These are phyloP conservation scores for Mythimna lalbum DNA, from an alignment of 2,888 invertebrate genomes.

Conservation along the genomic window DNA sequence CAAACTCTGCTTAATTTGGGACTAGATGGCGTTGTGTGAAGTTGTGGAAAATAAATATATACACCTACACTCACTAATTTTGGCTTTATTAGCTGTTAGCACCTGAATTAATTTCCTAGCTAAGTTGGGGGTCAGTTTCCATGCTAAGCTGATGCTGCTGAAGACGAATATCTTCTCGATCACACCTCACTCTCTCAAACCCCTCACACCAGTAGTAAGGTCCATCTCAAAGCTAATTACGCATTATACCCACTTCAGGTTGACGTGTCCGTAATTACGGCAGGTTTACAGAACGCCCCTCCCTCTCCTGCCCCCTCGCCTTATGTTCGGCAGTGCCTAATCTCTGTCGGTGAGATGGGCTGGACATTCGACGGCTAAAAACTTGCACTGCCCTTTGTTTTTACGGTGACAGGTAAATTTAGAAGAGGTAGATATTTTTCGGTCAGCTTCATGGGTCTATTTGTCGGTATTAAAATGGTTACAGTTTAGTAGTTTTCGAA, in stretches of 20 bases:
- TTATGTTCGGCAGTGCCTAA: conserved; percentile 51
- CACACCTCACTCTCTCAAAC: neutral
- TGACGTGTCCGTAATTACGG: conserved; percentile 81
- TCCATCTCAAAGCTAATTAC: conserved; percentile 68
- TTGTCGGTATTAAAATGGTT: too few species aligned
- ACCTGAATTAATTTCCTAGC: too few species aligned
- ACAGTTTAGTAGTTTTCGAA: too few species aligned
- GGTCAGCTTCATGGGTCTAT: neutral
- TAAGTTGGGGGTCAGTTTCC: too few species aligned
- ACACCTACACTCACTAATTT: too few species aligned
- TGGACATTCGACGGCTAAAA: conserved; percentile 42
- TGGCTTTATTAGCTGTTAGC: too few species aligned
- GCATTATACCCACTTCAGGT: conserved; percentile 81
- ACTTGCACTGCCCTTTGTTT: conserved; percentile 33
- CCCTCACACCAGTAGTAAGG: conserved; percentile 66
- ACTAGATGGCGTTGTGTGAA: too few species aligned
- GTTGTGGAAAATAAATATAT: too few species aligned
- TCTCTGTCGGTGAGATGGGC: conserved; percentile 48
- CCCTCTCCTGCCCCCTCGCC: neutral
- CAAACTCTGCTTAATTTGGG: too few species aligned
- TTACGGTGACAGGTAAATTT: conserved; percentile 33
- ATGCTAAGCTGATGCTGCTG: too few species aligned
- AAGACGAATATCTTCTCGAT: neutral
- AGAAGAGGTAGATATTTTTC: neutral
- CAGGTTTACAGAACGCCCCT: conserved; percentile 53